Evolutionary conservation across 1,140 invertebrate species (phyloP).

Genomic region (Calephelis virginiensis): DNA sequence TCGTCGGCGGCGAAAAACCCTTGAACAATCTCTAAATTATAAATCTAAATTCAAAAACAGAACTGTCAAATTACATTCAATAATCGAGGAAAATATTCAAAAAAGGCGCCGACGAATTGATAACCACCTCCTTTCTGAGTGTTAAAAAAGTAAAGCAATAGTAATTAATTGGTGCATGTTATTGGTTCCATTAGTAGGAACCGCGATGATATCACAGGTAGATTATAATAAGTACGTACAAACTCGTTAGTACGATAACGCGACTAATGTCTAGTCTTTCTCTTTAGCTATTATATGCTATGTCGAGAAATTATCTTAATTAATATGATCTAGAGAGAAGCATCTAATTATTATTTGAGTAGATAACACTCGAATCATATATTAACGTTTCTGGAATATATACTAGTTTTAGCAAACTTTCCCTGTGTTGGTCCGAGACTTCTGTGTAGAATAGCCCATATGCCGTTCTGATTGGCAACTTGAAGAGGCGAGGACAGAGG

Average conservation of each 20-base stretch:
- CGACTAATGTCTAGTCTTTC: constrained; percentile 43
- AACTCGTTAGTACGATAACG: constrained; percentile 48
- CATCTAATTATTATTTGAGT: constrained; percentile 7
- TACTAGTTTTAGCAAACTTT: background rate
- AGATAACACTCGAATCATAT: background rate
- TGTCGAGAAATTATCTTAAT: constrained; percentile 26
- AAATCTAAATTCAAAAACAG: no score
- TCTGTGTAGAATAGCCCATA: no score
- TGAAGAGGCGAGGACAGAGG: background rate
- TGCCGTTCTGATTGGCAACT: background rate
- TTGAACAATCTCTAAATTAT: no score
- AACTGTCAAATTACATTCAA: no score
- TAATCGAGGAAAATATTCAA: no score
- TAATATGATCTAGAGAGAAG: constrained; percentile 6
- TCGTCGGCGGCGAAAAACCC: no score
- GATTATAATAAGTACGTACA: constrained; percentile 40
- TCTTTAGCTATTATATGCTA: constrained; percentile 27
- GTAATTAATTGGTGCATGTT: background rate
- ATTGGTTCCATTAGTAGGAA: constrained; percentile 5
- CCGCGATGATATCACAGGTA: constrained; percentile 44
- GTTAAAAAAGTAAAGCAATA: constrained; percentile 19
- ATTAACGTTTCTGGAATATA: background rate
- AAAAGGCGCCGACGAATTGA: no score
- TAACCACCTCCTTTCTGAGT: no score
- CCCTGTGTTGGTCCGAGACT: background rate